These are phyloP conservation scores for Taurulus bubalis DNA, from an alignment of 2,113 vertebrate species.

Conservation along the genomic window DNA sequence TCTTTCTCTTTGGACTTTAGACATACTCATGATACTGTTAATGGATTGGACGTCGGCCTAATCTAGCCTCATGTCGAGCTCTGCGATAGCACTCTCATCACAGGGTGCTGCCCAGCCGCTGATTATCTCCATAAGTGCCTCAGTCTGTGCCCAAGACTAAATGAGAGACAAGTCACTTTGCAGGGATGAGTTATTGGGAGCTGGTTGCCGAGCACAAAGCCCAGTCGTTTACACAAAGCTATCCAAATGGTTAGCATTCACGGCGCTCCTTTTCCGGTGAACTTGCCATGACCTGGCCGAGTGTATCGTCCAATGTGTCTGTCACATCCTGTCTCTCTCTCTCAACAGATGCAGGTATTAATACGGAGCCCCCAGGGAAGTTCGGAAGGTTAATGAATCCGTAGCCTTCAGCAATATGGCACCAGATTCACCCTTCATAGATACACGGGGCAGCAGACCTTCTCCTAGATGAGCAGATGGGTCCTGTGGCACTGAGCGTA, in stretches of 20 bases:
- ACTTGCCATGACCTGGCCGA: conserved; percentile 59
- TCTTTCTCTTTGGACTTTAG: conserved; percentile 40
- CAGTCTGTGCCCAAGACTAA: conserved; percentile 52
- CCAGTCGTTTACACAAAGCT: conserved; percentile 24
- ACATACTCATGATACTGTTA: conserved; percentile 53
- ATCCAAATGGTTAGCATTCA: conserved; percentile 40
- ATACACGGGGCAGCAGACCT: conserved; percentile 59
- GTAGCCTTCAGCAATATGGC: conserved; percentile 77
- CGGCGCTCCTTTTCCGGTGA: conserved; percentile 40
- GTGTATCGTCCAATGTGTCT: conserved; percentile 39
- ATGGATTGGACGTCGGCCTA: conserved; percentile 52
- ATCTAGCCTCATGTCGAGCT: conserved; percentile 56
- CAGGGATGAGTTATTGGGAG: conserved; percentile 45
- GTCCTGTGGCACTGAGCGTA: conserved; percentile 47
- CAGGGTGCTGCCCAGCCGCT: conserved; percentile 47
- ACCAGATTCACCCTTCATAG: conserved; percentile 60
- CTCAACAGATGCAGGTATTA: conserved; percentile 78
- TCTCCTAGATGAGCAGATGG: conserved; percentile 68
- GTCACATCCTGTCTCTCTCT: conserved; percentile 32
- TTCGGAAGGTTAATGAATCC: conserved; percentile 77
- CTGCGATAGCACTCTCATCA: conserved; percentile 47
- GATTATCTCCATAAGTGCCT: conserved; percentile 62
- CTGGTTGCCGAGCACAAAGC: conserved; percentile 26
- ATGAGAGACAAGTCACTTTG: conserved; percentile 60
- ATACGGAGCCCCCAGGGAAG: conserved; percentile 58